Conservation (phyloP, 2,113 vertebrate genomes). For the Oenanthe melanoleuca region DNA sequence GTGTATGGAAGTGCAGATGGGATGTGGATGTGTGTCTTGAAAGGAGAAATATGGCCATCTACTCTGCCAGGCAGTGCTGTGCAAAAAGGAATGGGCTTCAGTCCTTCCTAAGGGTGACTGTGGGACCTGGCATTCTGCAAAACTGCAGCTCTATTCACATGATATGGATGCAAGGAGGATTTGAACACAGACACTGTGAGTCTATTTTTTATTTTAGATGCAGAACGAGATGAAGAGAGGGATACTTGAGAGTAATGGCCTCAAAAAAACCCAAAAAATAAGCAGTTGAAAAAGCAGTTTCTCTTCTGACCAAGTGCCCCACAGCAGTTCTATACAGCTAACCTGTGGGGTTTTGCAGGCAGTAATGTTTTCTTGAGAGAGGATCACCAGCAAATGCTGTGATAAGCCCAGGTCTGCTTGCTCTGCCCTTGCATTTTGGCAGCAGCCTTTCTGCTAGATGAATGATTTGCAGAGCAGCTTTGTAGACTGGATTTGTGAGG, state of each 20-base stretch:
- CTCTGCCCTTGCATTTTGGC: neutral
- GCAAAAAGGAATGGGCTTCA: neutral
- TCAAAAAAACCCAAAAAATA: neutral
- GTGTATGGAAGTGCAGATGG: neutral
- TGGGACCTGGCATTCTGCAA: neutral
- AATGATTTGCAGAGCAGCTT: slow-evolving; percentile 16
- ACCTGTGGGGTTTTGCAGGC: neutral
- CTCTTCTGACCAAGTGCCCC: neutral
- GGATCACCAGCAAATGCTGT: neutral
- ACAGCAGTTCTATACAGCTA: neutral
- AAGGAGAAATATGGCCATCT: neutral
- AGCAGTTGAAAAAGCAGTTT: neutral
- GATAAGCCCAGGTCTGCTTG: neutral
- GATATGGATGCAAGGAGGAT: neutral
- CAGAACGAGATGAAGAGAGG: neutral
- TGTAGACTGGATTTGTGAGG: slow-evolving; percentile 19
- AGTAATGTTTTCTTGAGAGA: neutral
- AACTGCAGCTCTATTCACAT: neutral
- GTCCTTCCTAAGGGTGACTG: neutral
- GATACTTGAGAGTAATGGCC: neutral
- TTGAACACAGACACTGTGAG: neutral
- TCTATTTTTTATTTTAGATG: neutral
- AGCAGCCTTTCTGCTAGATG: neutral
- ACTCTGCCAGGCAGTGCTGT: neutral
- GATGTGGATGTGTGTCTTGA: neutral